Conservation (phyloP, 2,113 vertebrate species). For the Bujurquina vittata region DNA sequence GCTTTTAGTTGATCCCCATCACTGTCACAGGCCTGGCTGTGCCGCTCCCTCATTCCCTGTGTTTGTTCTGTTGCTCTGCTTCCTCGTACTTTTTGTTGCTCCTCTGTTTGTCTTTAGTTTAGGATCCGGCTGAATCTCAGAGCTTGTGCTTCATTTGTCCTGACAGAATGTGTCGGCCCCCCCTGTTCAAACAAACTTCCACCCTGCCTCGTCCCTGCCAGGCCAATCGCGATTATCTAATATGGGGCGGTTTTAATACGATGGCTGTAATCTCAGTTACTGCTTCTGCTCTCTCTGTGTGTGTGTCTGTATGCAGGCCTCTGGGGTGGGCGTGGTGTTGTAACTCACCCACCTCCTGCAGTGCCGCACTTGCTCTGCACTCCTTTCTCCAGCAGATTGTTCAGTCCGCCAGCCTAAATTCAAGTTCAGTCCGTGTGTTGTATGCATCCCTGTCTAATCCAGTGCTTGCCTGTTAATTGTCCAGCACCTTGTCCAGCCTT, state of each 20-base stretch:
- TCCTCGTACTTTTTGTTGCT: neutral
- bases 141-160: neutral
- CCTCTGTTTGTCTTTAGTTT: neutral
- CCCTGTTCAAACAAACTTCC: neutral
- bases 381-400: neutral
- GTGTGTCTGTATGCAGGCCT: neutral
- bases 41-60: neutral
- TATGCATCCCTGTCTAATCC: neutral
- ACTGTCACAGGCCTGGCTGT: neutral
- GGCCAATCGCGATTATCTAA: neutral
- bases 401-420: neutral
- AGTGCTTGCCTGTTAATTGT: neutral
- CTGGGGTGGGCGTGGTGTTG: neutral
- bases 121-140: neutral
- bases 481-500: neutral
- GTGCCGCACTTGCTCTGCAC: neutral
- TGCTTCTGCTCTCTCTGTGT: accelerated
- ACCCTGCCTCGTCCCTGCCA: neutral
- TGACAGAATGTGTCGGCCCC: neutral
- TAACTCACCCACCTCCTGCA: neutral
- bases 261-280: neutral
- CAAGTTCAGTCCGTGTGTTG: neutral
- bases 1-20: neutral
- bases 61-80: neutral
- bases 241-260: neutral